These are phyloP conservation scores for Artibeus jamaicensis DNA, from an alignment of 2,797 vertebrate genomes.

Conservation along the genomic window DNA sequence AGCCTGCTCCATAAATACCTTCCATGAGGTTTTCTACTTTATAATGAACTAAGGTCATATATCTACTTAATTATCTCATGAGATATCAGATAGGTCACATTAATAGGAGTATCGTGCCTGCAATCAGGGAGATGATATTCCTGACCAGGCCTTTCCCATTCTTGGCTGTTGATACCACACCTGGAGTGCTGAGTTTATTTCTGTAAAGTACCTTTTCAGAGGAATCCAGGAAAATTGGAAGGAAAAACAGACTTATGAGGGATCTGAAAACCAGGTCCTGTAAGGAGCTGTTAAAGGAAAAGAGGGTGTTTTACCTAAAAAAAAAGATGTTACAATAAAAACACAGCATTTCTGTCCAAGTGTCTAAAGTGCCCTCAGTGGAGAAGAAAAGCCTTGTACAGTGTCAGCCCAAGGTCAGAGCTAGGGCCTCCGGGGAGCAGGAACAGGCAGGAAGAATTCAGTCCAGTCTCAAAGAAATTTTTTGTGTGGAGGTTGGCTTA, in stretches of 20 bases:
- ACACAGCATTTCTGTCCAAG: neutral
- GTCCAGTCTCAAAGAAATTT: neutral
- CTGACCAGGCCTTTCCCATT: neutral
- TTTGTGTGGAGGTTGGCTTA: neutral
- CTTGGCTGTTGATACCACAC: neutral
- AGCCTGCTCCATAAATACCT: neutral
- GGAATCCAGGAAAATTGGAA: neutral
- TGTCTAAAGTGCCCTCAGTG: neutral
- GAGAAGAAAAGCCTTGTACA: constrained; percentile 12
- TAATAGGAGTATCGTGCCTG: neutral
- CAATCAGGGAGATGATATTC: neutral
- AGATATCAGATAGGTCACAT: neutral
- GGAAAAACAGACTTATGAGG: neutral
- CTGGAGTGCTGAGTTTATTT: neutral
- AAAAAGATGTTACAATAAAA: neutral
- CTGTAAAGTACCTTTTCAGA: neutral
- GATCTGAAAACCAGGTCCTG: neutral
- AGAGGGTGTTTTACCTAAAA: neutral
- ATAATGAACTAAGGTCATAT: neutral
- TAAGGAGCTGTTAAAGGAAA: neutral
- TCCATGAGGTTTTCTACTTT: neutral
- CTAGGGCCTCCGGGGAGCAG: neutral
- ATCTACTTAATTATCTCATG: neutral
- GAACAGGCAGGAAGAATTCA: neutral
- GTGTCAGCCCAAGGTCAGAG: neutral